phyloP scores from a whole-genome alignment of 2,797 vertebrate species.

The Smutsia temminckii region DNA sequence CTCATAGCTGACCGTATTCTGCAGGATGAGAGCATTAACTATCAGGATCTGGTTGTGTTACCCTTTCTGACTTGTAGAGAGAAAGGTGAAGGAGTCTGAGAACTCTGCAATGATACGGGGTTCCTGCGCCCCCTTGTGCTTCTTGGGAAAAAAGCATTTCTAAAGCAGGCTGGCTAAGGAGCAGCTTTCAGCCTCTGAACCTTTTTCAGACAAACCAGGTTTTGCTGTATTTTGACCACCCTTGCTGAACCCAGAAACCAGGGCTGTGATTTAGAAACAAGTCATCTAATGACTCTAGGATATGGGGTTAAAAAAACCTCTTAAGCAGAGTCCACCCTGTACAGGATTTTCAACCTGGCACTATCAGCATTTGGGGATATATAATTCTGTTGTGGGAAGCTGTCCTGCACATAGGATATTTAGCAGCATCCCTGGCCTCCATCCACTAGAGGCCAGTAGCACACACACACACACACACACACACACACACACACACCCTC shows the following conservation, averaged over 20 bases:
- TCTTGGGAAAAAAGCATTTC: not conserved
- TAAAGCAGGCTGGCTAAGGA: not conserved
- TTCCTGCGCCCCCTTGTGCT: slow-evolving; percentile 70
- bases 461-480: no score
- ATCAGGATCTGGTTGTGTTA: not conserved
- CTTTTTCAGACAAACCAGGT: not conserved
- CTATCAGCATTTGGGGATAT: not conserved
- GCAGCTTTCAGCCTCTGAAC: not conserved
- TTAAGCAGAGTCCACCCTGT: not conserved
- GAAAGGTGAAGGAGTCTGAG: not conserved
- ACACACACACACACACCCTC: not conserved
- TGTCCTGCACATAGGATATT: not conserved
- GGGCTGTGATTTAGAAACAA: not conserved
- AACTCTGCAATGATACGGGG: not conserved
- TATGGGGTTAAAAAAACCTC: not conserved
- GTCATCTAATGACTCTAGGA: not conserved
- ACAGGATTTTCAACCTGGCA: not conserved
- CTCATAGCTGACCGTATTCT: not conserved
- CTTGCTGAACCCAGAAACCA: not conserved
- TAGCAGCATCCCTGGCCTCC: not conserved
- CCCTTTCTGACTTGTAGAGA: not conserved
- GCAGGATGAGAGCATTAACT: not conserved
- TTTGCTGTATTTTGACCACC: not conserved
- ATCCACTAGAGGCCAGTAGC: not conserved
- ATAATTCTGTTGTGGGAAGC: not conserved